Evolutionary conservation across 2,888 invertebrate species (phyloP), one percentile per base, ranked within the genome.

Genomic region (Exocentrus adspersus): DNA sequence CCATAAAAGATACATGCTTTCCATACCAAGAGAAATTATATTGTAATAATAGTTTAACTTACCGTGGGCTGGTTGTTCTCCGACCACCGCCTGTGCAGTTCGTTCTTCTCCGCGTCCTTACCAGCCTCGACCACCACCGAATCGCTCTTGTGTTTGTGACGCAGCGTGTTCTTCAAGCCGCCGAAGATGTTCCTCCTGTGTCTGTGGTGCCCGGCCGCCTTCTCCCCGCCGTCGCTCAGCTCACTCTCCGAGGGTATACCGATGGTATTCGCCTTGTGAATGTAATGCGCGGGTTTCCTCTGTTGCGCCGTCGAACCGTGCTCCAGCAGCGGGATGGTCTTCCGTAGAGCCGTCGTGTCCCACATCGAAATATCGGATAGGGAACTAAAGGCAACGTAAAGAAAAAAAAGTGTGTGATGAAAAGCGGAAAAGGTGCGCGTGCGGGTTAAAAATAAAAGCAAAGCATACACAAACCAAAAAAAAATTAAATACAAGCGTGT

Each of bases 141-240:
- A 62, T 82, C 81, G 64, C 80, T 82, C 72, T 82, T 82, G 69
- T 85, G 85, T 60, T 82, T 82, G 58, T 83, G 81, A 64, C 86
- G 84, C 68, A 89, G 80, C 4, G 88, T 87, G 79, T 87, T 87
- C 69, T 86, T 84, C 79, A 89, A 87, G 71, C 89, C 89, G 74
- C 88, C 88, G 76, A 89, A 86, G 75, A 88, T 85, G 60, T 75
- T 77, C 71, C 76, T 70, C 68, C 72, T 75, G 60, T 78, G 72
- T 62, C 76, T 67, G 69, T 74, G 74, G 84, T 84, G 75, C 85
- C 80, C 72, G 84, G 84, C 64, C 48, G 74, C 73, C 20, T 62
- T 65, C 48, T 75, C 73, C 20, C 63, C 63, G 62, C 64, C 58
- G 32, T 64, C 83, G 75, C 81, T 81, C 70, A 85, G 78, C 80